Base-by-base conservation (phyloP, 2,888 invertebrate genomes). In the Drosophila tanythrix region DNA sequence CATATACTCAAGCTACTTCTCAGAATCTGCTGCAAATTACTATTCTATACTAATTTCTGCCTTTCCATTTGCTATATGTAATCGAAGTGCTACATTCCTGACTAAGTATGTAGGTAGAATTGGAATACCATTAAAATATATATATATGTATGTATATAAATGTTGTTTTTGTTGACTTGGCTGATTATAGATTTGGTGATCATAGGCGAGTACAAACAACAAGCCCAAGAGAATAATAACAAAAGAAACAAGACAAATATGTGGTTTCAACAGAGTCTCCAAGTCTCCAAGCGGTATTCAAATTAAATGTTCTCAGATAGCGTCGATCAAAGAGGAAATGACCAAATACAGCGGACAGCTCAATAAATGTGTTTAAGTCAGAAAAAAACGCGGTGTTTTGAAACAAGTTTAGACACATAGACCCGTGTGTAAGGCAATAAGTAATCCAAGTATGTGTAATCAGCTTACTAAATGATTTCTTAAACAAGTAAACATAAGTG, bases 241-340 rank as follows among this genome's bases (percentile, higher is more conserved):
- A 70, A 60, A 18, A 72, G 61, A 53, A 48, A 55, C 50, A 57
- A 64, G 68, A 66, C 53, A 81, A 81, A 79, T 73, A 76, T 87
- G 82, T 69, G 79, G 72, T 67, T 66, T 72, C 35, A 53, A 72
- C 38, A 38, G 57, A 70, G 21, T 21, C 21, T 21, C 21, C 21
- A 76, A 70, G 63, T 74, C 62, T 67, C 59, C 63, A 48, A 51
- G 27, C 38, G 56, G 63, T 88, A 87, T 88, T 82, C 76, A 88
- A 88, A 87, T 88, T 72, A 75, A 79, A 76, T 73, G 72, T 76
- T 77, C 85, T 77, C 79, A 61, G 46, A 71, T n/a, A 51, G 52
- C 51, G 25, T 33, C 57, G 57, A 56, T 13, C 36, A 58, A 78
- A 82, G 81, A 75, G 79, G 84, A 88, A 87, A 87, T 86, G 79